phyloP scores from a whole-genome alignment of 1,140 invertebrate species.

The Leptinotarsa undecemlineata region DNA sequence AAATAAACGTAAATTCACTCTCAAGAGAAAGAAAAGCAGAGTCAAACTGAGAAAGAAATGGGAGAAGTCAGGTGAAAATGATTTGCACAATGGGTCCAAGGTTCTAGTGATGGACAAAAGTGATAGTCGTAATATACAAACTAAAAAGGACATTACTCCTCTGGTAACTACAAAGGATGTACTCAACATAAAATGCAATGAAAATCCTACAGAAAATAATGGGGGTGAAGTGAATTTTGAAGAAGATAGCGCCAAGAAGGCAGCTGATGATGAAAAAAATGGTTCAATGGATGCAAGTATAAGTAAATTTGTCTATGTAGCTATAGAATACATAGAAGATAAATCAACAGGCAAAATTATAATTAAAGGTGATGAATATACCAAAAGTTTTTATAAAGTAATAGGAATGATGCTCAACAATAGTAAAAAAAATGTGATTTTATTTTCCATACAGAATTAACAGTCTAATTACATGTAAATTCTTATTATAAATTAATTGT shows the following conservation, averaged over 20 bases:
- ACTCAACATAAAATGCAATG: constrained; percentile 17
- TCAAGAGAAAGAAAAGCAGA: not conserved
- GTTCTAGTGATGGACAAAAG: not conserved
- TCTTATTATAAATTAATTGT: too few relatives aligned
- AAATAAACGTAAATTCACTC: constrained; percentile 14
- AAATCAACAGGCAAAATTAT: not conserved
- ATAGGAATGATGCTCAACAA: not conserved
- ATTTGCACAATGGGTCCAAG: not conserved
- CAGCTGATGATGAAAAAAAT: constrained; percentile 14
- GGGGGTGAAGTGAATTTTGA: constrained; percentile 13
- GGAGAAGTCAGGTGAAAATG: constrained; percentile 10
- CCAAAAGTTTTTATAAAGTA: not conserved
- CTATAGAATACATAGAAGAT: constrained; percentile 14
- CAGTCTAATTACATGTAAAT: too few relatives aligned
- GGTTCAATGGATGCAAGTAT: constrained; percentile 15
- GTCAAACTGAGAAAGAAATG: constrained; percentile 16
- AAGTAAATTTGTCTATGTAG: constrained; percentile 13
- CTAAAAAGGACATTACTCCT: constrained; percentile 9
- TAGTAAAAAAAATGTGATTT: not conserved
- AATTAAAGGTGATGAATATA: constrained; percentile 11
- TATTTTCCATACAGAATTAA: too few relatives aligned
- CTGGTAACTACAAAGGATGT: constrained; percentile 14
- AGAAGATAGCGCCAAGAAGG: constrained; percentile 4
- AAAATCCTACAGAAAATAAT: not conserved
- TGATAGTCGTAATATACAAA: not conserved